Base-by-base conservation (phyloP, 2,113 vertebrate species). In the Albula goreensis region DNA sequence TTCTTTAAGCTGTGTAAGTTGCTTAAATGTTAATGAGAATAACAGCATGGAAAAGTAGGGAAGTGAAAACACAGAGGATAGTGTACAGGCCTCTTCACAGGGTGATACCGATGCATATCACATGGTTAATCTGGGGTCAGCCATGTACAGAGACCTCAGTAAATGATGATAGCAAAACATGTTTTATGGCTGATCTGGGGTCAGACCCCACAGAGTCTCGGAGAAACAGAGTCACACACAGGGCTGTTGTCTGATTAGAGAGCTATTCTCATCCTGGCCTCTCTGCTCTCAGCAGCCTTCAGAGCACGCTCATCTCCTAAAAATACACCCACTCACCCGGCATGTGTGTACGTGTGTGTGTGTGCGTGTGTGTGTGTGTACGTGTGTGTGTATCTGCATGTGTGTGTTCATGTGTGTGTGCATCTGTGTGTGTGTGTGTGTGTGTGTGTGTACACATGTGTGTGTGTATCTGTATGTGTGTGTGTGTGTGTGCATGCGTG, bases 191-290 rank as follows among this genome's bases (percentile, higher is more conserved):
- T 74, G n/a, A 1, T 7, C 66, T 74, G 66, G 66, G 66, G n/a
- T 74, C 66, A 74, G 22, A 9, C 10, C 50, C 41, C 66, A 25
- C 66, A 31, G 66, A 74, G 66, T 74, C 3, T 31, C 66, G 25
- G 66, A 74, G 17, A 31, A 19, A 7, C 74, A 83, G 66, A 77
- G 81, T 88, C n/a, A n/a, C 87, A 85, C 81, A 77, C 80, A 85
- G 41, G 85, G 70, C 74, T 15, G 86, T 80, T 80, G 82, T n/a
- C 84, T 88, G 82, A 89, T 89, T 91, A 91, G 88, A 83, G 86
- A 84, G 85, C 85, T 90, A 91, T 90, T 88, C 88, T 88, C 86
- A 89, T 82, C 85, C 60, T 83, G 12, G 80, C 81, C 83, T 85
- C 83, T 86, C 81, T 85, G 80, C 80, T 81, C 83, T 41, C 25